phyloP scores from a whole-genome alignment of 2,113 vertebrate genomes.

The Neopipo cinnamomea region DNA sequence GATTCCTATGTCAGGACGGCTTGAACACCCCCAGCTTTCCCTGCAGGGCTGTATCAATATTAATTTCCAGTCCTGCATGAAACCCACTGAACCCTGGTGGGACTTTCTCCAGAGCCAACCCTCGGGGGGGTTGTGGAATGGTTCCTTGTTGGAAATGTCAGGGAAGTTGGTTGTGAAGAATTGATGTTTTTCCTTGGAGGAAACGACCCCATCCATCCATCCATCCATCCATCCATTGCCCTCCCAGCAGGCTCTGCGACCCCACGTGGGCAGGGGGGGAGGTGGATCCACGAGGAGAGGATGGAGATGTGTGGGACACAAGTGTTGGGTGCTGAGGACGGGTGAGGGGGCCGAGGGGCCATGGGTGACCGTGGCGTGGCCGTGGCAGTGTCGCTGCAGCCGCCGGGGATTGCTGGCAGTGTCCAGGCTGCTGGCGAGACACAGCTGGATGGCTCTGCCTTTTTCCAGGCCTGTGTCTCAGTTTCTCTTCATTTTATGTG shows the following conservation, averaged over 20 bases:
- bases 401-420: slow-evolving; percentile 35
- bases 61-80: neutral
- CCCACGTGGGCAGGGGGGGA: accelerated
- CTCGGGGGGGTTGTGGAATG: accelerated
- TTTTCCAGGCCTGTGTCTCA: slow-evolving; percentile 48
- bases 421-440: slow-evolving; percentile 31
- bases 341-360: accelerated
- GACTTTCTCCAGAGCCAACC: accelerated
- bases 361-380: neutral
- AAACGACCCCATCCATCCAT: neutral
- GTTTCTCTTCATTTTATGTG: neutral
- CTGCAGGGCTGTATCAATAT: accelerated
- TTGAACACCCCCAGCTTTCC: accelerated
- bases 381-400: neutral
- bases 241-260: neutral
- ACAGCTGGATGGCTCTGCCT: neutral
- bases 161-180: neutral
- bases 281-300: accelerated
- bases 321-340: accelerated
- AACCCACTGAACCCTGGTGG: neutral
- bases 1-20: neutral
- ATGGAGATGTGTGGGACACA: neutral
- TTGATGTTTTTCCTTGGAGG: neutral
- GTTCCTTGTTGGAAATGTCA: neutral
- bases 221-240: neutral